Percentiles rank a stretch among this genome's conserved stretches.
Evolutionary conservation across 2,797 vertebrate species (phyloP).

Genomic region (Neopelma chrysocephalum): DNA sequence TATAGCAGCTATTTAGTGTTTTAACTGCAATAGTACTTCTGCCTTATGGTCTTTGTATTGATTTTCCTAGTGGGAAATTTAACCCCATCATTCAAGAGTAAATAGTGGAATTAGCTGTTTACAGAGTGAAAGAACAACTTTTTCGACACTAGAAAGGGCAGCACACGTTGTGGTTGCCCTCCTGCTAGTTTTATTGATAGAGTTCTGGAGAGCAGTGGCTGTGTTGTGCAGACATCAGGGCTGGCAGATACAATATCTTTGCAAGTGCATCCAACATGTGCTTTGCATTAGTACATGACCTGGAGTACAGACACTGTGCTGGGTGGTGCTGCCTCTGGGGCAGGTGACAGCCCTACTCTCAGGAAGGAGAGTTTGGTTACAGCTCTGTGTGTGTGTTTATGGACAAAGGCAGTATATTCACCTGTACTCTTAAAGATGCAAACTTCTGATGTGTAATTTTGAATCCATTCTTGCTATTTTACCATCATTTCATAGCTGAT

Average conservation of each 20-base stretch:
- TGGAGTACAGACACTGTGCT: neutral
- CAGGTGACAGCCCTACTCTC: neutral
- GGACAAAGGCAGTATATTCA: neutral
- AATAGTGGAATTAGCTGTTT: slow-evolving; percentile 36
- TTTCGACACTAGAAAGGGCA: neutral
- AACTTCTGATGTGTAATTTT: neutral
- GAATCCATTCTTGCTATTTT: neutral
- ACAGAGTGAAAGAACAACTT: slow-evolving; percentile 9
- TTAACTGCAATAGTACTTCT: slow-evolving; percentile 36
- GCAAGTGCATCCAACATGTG: neutral
- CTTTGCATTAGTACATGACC: fast-evolving
- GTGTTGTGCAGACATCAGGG: neutral
- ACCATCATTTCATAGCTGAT: neutral
- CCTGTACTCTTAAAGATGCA: neutral
- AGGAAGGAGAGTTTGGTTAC: neutral
- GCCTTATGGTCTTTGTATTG: slow-evolving; percentile 50
- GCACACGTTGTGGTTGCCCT: neutral
- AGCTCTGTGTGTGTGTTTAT: fast-evolving
- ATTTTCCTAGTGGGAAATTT: slow-evolving; percentile 61
- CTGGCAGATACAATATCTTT: neutral
- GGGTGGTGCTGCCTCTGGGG: neutral
- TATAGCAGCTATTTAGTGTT: slow-evolving; percentile 42
- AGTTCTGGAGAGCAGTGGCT: neutral
- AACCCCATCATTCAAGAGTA: slow-evolving; percentile 58
- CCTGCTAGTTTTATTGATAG: neutral